These are phyloP conservation scores for Tinea semifulvella DNA, from an alignment of 2,888 invertebrate species.

Conservation along the genomic window DNA sequence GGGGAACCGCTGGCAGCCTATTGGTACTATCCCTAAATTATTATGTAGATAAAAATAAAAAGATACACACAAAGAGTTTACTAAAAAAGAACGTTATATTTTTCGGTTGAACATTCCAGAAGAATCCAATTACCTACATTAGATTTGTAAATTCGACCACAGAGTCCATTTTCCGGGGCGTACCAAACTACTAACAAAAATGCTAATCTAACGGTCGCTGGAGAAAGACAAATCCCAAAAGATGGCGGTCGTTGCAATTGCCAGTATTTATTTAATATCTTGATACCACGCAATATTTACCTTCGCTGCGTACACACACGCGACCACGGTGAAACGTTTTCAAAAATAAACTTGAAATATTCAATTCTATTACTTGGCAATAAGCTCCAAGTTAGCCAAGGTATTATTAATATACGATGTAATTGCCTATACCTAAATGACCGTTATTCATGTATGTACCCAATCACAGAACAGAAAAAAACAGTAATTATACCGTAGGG, in stretches of 20 bases:
- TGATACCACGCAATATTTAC: constrained; percentile 14
- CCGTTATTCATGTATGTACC: constrained; percentile 9
- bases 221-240: constrained; percentile 12
- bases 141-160: constrained; percentile 2
- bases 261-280: constrained; percentile 13
- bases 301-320: constrained; percentile 8
- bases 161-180: background rate
- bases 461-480: no score
- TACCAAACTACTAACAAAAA: constrained; percentile 6
- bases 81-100: no score
- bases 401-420: background rate
- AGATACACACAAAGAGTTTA: no score
- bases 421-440: constrained; percentile 6
- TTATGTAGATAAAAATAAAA: no score
- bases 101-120: no score
- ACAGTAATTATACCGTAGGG: no score
- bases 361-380: constrained; percentile 1
- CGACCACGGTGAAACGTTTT: background rate
- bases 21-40: no score
- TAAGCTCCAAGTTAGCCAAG: constrained; percentile 4
- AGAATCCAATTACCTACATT: no score
- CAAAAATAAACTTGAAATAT: background rate
- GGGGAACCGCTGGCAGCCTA: no score
- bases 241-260: constrained; percentile 10
- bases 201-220: constrained; percentile 10